These are phyloP conservation scores for Megamerina dolium DNA, from an alignment of 2,888 invertebrate genomes.

Conservation along the genomic window DNA sequence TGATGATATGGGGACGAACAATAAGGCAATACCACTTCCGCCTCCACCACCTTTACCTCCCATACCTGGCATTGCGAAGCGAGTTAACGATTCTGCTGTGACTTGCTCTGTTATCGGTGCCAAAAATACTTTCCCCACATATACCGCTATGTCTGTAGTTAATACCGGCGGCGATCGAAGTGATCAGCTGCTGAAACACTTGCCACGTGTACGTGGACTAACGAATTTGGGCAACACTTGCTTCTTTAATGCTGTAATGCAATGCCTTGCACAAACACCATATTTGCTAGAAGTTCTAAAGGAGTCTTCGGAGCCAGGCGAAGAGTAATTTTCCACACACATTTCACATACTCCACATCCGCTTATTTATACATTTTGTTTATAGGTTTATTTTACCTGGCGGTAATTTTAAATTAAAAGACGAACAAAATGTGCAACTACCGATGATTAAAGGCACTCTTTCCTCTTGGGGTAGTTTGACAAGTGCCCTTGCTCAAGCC, in stretches of 20 bases:
- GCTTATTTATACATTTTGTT: background rate
- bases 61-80: constrained; percentile 42
- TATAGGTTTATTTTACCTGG: constrained; percentile 63
- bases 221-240: constrained; percentile 93
- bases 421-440: constrained; percentile 54
- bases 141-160: background rate
- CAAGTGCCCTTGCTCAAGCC: constrained; percentile 63
- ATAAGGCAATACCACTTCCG: constrained; percentile 21
- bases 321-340: constrained; percentile 52
- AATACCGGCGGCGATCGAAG: background rate
- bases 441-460: constrained; percentile 62
- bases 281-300: constrained; percentile 65
- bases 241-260: constrained; percentile 94
- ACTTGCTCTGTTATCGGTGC: no score
- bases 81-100: constrained; percentile 28
- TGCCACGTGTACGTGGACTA: constrained; percentile 69
- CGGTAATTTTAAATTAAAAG: constrained; percentile 56
- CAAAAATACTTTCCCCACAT: constrained; percentile 1
- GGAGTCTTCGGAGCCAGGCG: constrained; percentile 63
- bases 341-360: background rate
- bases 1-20: constrained; percentile 3
- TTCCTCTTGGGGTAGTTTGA: constrained; percentile 64
- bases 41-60: constrained; percentile 27
- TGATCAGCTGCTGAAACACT: constrained; percentile 20
- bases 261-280: constrained; percentile 83